phyloP scores from a whole-genome alignment of 2,888 invertebrate genomes.

The Mythimna ferrago region DNA sequence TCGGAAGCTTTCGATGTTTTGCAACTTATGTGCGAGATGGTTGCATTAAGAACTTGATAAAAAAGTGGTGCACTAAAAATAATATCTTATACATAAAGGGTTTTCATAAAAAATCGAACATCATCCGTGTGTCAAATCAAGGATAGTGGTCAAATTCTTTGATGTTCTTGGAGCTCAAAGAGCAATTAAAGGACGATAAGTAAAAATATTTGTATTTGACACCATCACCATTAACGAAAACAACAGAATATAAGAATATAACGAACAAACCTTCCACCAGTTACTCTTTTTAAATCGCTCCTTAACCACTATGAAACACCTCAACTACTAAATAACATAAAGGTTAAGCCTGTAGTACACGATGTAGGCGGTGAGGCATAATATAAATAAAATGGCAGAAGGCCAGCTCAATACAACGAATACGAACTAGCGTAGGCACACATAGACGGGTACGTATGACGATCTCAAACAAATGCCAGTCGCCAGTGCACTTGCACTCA shows the following conservation, averaged over 20 bases:
- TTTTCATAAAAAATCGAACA: too few species aligned
- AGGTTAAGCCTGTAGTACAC: conserved; percentile 61
- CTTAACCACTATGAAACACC: conserved; percentile 37
- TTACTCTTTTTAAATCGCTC: conserved; percentile 31
- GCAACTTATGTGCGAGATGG: too few species aligned
- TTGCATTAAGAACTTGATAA: too few species aligned
- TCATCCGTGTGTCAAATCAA: too few species aligned
- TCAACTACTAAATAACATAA: conserved; percentile 62
- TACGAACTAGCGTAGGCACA: background rate
- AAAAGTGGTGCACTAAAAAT: too few species aligned
- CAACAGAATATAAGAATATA: conserved; percentile 7
- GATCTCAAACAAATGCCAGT: background rate
- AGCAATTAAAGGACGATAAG: too few species aligned
- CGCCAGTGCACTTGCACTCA: background rate
- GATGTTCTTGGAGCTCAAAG: too few species aligned
- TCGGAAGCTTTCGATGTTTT: too few species aligned
- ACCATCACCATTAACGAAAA: background rate
- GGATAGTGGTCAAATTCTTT: too few species aligned
- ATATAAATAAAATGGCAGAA: background rate
- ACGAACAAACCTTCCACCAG: conserved; percentile 8
- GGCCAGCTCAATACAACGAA: background rate
- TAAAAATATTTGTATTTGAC: background rate
- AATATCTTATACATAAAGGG: too few species aligned
- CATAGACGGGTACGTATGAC: background rate
- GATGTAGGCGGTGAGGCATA: conserved; percentile 37